Conservation (phyloP, 2,113 vertebrate species). For the Phaethon lepturus region DNA sequence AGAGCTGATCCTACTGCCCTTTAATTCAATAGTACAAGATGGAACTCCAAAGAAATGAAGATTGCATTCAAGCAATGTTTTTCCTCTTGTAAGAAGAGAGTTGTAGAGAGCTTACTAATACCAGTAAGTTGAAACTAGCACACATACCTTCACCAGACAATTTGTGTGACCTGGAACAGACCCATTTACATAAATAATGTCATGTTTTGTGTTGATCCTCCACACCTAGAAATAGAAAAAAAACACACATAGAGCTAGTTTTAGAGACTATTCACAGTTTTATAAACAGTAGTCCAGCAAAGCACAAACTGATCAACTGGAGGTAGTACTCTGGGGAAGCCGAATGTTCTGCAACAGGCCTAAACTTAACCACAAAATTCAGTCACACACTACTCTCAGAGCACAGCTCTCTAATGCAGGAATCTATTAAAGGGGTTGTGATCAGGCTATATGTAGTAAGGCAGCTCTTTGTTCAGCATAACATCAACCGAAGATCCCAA, state of each 20-base stretch:
- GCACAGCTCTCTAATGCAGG: background rate
- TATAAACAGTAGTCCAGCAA: background rate
- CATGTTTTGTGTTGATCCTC: slow-evolving; percentile 92
- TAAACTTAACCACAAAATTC: background rate
- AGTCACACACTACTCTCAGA: background rate
- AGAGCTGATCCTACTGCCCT: background rate
- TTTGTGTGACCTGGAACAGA: slow-evolving; percentile 92
- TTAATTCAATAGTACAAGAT: background rate
- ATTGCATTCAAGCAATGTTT: background rate
- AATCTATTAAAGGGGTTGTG: background rate
- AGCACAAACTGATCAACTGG: background rate
- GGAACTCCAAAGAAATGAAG: background rate
- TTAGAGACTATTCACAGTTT: background rate
- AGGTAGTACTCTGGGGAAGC: background rate
- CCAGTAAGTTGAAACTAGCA: background rate
- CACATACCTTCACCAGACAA: slow-evolving; percentile 92
- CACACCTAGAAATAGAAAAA: slow-evolving; percentile 83
- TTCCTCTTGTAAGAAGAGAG: background rate
- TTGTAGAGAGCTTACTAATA: background rate
- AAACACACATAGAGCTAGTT: background rate
- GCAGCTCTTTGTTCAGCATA: background rate
- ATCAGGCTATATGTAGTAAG: background rate
- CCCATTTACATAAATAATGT: slow-evolving; percentile 92
- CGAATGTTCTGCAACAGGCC: background rate
- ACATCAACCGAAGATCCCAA: background rate